Evolutionary conservation across 2,113 vertebrate genomes (phyloP).

Genomic region (Puntigrus tetrazona): DNA sequence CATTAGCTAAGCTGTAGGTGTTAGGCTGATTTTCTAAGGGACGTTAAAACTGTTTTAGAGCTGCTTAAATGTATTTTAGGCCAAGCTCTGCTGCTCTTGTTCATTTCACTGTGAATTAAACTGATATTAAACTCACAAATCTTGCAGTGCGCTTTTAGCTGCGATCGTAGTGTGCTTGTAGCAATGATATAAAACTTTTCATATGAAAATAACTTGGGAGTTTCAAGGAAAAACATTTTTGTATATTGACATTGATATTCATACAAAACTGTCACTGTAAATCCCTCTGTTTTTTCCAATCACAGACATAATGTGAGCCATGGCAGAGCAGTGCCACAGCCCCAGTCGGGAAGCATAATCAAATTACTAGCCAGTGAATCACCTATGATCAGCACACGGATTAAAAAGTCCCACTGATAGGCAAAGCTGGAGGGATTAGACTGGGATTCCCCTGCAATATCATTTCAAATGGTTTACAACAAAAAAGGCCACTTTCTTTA

Average conservation of each 20-base stretch:
- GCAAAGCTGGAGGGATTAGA: background rate
- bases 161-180: background rate
- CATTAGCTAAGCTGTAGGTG: background rate
- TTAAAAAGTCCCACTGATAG: background rate
- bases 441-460: background rate
- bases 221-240: background rate
- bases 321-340: background rate
- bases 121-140: background rate
- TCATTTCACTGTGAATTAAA: background rate
- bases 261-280: background rate
- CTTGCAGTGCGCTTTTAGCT: background rate
- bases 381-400: background rate
- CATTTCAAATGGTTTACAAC: background rate
- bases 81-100: background rate
- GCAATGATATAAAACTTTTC: background rate
- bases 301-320: background rate
- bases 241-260: background rate
- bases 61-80: background rate
- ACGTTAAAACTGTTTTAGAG: background rate
- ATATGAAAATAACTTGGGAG: background rate
- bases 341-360: background rate
- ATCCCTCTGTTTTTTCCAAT: conserved; percentile 1
- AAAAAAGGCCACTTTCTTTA: background rate
- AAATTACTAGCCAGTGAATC: conserved; percentile 1
- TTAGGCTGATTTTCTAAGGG: background rate